A percentile compares a stretch with the other conserved stretches of the same genome.
Conservation (phyloP, 1,140 invertebrate species). For the Parasteatoda tepidariorum region DNA sequence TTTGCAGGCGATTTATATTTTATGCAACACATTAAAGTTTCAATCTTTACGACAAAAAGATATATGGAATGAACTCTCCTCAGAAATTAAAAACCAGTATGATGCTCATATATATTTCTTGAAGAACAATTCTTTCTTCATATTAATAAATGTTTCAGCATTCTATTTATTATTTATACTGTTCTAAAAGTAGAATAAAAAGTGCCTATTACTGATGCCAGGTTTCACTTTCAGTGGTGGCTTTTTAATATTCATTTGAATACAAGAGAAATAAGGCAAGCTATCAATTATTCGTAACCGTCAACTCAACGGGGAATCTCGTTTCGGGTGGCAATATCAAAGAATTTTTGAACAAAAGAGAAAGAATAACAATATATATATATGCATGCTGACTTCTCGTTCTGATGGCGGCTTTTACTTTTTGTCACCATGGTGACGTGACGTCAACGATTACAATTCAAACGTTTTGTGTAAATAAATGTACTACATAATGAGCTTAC, state of each 20-base stretch:
- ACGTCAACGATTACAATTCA: constrained; percentile 37
- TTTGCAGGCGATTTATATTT: too few species aligned
- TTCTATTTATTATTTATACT: too few species aligned
- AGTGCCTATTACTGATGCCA: background rate
- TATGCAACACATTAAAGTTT: too few species aligned
- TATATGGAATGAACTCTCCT: too few species aligned
- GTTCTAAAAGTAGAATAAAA: too few species aligned
- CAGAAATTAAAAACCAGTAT: too few species aligned
- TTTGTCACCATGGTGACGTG: constrained; percentile 11
- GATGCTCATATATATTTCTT: too few species aligned
- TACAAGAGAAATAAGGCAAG: background rate
- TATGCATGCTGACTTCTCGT: background rate
- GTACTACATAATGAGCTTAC: constrained; percentile 74
- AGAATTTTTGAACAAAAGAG: constrained; percentile 1
- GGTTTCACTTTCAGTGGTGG: background rate
- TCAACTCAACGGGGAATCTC: background rate
- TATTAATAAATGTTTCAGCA: too few species aligned
- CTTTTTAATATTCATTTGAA: background rate
- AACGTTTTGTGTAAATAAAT: constrained; percentile 63
- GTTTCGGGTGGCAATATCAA: background rate
- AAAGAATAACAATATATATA: background rate
- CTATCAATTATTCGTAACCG: background rate
- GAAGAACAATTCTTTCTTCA: too few species aligned
- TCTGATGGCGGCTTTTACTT: background rate
- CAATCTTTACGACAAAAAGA: too few species aligned